Percentiles rank a stretch among this genome's conserved stretches.
These are phyloP conservation scores for Acanthurus leucopareius DNA, from an alignment of 2,797 vertebrate genomes.

Conservation along the genomic window DNA sequence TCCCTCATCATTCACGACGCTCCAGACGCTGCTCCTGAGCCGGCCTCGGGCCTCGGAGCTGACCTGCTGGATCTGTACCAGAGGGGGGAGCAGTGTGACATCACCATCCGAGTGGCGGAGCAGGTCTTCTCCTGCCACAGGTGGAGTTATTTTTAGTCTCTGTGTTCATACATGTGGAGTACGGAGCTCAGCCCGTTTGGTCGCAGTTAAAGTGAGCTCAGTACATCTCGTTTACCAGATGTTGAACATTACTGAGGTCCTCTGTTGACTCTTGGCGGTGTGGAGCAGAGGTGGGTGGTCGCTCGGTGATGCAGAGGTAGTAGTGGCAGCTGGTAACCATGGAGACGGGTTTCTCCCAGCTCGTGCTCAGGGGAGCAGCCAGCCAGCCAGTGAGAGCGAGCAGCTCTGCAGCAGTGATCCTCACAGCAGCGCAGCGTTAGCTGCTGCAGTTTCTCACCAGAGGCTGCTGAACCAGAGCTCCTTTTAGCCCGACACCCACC, in stretches of 20 bases:
- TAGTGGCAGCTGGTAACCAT: slow-evolving; percentile 74
- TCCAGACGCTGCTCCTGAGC: slow-evolving; percentile 78
- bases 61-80: slow-evolving; percentile 91
- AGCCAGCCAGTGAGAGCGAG: slow-evolving; percentile 28
- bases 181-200: background rate
- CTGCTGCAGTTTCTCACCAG: slow-evolving; percentile 26
- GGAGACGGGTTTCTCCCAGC: slow-evolving; percentile 72
- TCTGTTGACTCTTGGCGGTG: slow-evolving; percentile 8
- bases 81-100: slow-evolving; percentile 88
- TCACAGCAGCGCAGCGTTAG: slow-evolving; percentile 41
- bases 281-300: slow-evolving; percentile 37
- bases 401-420: slow-evolving; percentile 55
- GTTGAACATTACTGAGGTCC: slow-evolving; percentile 19
- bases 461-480: background rate
- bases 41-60: slow-evolving; percentile 90
- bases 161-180: background rate
- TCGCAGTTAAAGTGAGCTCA: background rate
- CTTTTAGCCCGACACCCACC: background rate
- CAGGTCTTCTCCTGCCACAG: slow-evolving; percentile 93
- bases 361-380: slow-evolving; percentile 41
- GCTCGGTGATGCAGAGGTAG: slow-evolving; percentile 60
- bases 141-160: slow-evolving; percentile 73
- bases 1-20: slow-evolving; percentile 10
- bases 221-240: background rate
- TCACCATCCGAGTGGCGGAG: slow-evolving; percentile 90